These are phyloP conservation scores for Eulithis prunata DNA, from an alignment of 2,888 invertebrate genomes.

Conservation along the genomic window DNA sequence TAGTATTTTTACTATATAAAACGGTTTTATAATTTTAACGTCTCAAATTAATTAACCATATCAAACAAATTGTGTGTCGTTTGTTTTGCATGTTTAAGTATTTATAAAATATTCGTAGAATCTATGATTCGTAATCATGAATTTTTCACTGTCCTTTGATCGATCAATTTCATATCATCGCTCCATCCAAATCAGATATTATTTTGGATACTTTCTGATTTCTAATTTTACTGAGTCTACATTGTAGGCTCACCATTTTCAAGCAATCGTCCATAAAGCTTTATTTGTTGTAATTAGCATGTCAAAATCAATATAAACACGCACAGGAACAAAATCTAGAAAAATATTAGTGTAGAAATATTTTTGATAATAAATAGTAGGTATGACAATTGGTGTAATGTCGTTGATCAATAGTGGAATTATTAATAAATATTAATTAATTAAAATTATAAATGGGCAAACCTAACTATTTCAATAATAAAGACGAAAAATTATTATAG, in stretches of 20 bases:
- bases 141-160: conserved; percentile 46
- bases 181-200: conserved; percentile 67
- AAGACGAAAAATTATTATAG: conserved; percentile 6
- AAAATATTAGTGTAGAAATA: conserved; percentile 52
- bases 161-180: conserved; percentile 69
- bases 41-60: conserved; percentile 73
- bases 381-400: conserved; percentile 15
- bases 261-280: conserved; percentile 60
- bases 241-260: conserved; percentile 30
- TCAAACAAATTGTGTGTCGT: conserved; percentile 54
- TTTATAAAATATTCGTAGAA: conserved; percentile 35
- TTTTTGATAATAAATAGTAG: conserved; percentile 65
- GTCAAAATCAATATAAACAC: conserved; percentile 65
- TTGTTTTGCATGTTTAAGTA: conserved; percentile 44
- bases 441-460: conserved; percentile 33
- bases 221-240: conserved; percentile 9
- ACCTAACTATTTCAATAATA: conserved; percentile 20
- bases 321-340: conserved; percentile 52
- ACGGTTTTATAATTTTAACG: conserved; percentile 53
- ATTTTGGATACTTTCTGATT: conserved; percentile 35
- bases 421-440: conserved; percentile 26
- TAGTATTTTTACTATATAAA: conserved; percentile 47
- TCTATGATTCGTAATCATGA: conserved; percentile 37
- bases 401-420: conserved; percentile 28
- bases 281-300: conserved; percentile 53